A percentile compares a stretch with the other conserved stretches of the same genome.
Evolutionary conservation across 2,797 vertebrate species (phyloP).

Genomic region (Schizopygopsis pylzovi): DNA sequence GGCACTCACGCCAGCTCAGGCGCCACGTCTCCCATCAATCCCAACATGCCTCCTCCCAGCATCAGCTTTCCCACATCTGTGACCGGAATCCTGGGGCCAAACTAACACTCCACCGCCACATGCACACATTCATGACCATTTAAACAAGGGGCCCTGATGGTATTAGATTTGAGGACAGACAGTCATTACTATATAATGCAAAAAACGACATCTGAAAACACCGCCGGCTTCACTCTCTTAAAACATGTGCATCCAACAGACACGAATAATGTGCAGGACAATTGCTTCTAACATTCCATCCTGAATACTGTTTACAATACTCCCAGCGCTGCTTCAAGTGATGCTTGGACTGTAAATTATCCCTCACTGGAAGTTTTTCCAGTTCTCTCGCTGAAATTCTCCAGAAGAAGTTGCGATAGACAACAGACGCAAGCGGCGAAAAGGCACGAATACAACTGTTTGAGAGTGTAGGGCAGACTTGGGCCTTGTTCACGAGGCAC

Average conservation of each 20-base stretch:
- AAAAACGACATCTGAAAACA: background rate
- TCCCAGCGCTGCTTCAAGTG: background rate
- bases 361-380: background rate
- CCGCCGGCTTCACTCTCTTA: background rate
- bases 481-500: background rate
- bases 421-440: background rate
- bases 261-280: constrained; percentile 25
- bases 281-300: constrained; percentile 30
- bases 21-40: constrained; percentile 81
- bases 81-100: constrained; percentile 73
- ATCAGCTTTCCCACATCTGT: constrained; percentile 75
- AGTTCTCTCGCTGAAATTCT: background rate
- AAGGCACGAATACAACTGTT: background rate
- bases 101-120: constrained; percentile 25
- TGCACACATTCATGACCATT: background rate
- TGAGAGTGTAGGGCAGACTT: background rate
- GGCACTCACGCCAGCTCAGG: constrained; percentile 85
- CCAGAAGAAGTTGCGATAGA: background rate
- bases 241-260: constrained; percentile 20
- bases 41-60: constrained; percentile 72
- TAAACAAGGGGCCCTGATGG: constrained; percentile 7
- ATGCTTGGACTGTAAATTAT: background rate
- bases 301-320: constrained; percentile 5
- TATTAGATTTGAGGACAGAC: constrained; percentile 33
- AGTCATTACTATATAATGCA: background rate